Evolutionary conservation across 2,113 vertebrate species (phyloP), one percentile per base, ranked within the genome.

Genomic region (Carassius gibelio): DNA sequence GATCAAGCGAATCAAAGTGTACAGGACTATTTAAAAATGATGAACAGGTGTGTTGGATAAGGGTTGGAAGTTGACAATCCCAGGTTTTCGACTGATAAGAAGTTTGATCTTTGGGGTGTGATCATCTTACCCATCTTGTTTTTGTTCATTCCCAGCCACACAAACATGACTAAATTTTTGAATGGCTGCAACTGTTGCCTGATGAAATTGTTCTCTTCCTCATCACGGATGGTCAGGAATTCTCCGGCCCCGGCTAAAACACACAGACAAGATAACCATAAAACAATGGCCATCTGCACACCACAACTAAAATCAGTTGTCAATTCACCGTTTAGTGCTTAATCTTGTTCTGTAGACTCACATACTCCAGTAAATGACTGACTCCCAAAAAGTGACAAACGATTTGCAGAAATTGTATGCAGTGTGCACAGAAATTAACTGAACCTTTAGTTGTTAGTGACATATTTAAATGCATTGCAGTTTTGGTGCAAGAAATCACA

Each of bases 141-240:
- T 84, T 94, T 95, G 92, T 91, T 91, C 75, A 99, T 62, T 42
- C 96, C 97, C 81, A 99, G 91, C 94, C 96, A 96, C 15, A 98
- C 94, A 94, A 96, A 99, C 0, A 90, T 91, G 14, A 93, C 97
- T 89, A 99, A 88, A 34, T 92, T 93, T 3, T 92, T 89, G 90
- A 96, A 98, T 0, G 95, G 92, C 7, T 88, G 48, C 52, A 99
- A 96, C 77, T 97, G 96, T 42, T 95, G 91, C 66, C 64, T 92
- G 83, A 99, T 91, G 59, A 99, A 99, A 45, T 91, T 81, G 74
- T 99, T 99, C 91, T 99, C 98, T 17, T 94, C 90, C 79, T 93
- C 94, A 88, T 96, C 93, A 87, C 96, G 93, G 90, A 99, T 95
- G 19, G 88, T 97, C n/a, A 99, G 90, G 90, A 97, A 91, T 81